Conservation (phyloP, 2,888 invertebrate genomes). For the Hydroisotoma schaefferi region DNA sequence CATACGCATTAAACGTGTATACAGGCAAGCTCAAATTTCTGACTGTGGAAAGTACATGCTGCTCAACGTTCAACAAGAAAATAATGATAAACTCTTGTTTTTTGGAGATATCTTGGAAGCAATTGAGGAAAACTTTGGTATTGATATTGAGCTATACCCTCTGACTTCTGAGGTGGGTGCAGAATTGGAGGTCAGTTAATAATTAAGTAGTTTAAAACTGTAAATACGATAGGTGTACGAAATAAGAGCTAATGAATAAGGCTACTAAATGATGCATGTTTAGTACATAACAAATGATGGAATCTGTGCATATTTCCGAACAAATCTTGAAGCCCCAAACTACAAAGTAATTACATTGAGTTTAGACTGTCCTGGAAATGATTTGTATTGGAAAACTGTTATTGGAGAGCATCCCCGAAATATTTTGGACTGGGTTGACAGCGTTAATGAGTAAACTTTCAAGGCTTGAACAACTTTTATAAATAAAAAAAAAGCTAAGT, state of each 20-base stretch:
- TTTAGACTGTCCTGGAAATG: slow-evolving; percentile 53
- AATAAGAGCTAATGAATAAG: too few relatives aligned
- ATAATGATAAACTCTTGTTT: too few relatives aligned
- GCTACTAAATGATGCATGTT: too few relatives aligned
- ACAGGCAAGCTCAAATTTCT: slow-evolving; percentile 20
- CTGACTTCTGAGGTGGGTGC: too few relatives aligned
- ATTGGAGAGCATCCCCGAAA: slow-evolving; percentile 77
- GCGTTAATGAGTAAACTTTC: slow-evolving; percentile 62
- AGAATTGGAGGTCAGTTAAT: too few relatives aligned
- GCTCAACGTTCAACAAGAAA: slow-evolving; percentile 11
- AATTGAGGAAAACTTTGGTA: too few relatives aligned
- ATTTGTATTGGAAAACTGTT: slow-evolving; percentile 74
- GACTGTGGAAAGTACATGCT: slow-evolving; percentile 19
- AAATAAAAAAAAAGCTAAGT: background rate
- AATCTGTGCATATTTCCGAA: slow-evolving; percentile 75
- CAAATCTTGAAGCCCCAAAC: slow-evolving; percentile 90
- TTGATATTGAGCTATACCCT: too few relatives aligned
- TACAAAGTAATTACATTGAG: slow-evolving; percentile 76
- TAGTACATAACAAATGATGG: slow-evolving; percentile 88
- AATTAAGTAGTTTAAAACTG: too few relatives aligned
- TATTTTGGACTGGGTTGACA: slow-evolving; percentile 83
- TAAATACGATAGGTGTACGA: too few relatives aligned
- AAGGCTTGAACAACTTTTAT: background rate
- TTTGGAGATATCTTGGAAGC: too few relatives aligned
- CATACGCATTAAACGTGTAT: background rate